Base-by-base conservation (phyloP, 2,113 vertebrate genomes). In the Platysteira castanea region DNA sequence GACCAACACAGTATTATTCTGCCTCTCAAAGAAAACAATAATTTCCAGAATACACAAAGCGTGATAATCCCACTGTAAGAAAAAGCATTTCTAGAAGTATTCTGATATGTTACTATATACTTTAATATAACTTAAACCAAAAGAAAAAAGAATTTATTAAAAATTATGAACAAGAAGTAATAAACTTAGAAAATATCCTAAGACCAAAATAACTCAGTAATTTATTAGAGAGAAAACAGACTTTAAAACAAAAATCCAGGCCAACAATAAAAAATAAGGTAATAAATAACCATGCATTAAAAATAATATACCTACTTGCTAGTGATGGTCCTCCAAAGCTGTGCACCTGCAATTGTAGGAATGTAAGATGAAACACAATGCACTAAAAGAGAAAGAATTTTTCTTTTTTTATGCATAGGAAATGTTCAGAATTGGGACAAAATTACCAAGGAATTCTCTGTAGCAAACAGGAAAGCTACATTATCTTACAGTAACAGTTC, bases 311-410 rank as follows among this genome's bases (percentile, higher is more conserved):
- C 99, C 63, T 99, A 99, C 99, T 98, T 99, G 96, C 97, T 95
- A 44, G 97, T 98, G 97, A 99, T 98, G 96, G 98, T 98, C 94
- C 97, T 96, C 99, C 99, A 99, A 74, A 99, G 82, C 87, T 93
- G 97, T 0, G 97, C 98, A 97, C 98, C 99, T 99, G 98, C 85
- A 97, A 97, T 11, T 54, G 78, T 35, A 15, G 67, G 80, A 96
- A 63, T 4, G 15, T 35, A 86, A 95, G 6, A 56, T 81, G 79
- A 96, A 67, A 89, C 4, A 60, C 9, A 69, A 44, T 31, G n/a
- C 17, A 31, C 11, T 41, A 54, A 69, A 78, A 2, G 7, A 42
- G 61, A 59, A 41, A 24, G 7, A 13, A 4, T 33, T 44, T 24
- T 42, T 79, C 20, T 30, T 84, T 24, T 26, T 78, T 73, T 71